Base-by-base conservation (phyloP, 2,113 vertebrate genomes). In the Grammomys surdaster region DNA sequence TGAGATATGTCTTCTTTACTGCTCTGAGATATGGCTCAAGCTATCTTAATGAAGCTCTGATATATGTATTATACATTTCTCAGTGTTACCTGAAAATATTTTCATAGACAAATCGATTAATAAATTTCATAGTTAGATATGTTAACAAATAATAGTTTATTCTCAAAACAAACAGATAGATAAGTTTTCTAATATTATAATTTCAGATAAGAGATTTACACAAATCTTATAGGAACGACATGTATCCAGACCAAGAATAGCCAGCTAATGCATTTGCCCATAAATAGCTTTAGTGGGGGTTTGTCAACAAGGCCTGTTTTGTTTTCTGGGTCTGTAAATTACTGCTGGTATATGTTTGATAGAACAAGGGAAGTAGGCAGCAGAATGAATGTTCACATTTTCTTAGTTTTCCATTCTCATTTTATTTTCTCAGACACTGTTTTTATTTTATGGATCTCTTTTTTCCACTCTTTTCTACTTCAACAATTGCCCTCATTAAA, bases 201-300 rank as follows among this genome's bases (percentile, higher is more conserved):
- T 77, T 81, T 94, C 67, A 95, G 31, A 81, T 67, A 94, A 76
- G 26, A 51, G 16, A 82, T 93, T 94, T 76, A 95, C 88, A 58
- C 36, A 3, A 81, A 77, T 73, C 33, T 76, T 85, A 77, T 1
- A 86, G 12, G 60, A 67, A 12, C 31, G 73, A 13, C 36, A 4
- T 48, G 36, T 69, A 60, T 65, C 3, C 46, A 60, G 8, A 36
- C 1, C 3, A 89, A 90, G 20, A 93, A 89, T 54, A 91, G 48
- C 54, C 40, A 58, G 24, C 2, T 26, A 80, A 86, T 51, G 0
- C 26, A 43, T 33, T 56, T 89, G 16, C 58, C 36, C 16, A n/a
- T 36, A 28, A 72, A 36, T 43, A 14, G 28, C n/a, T 80, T 85
- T 56, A 70, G 40, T 90, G 10, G 17, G 46, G 0, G 1, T 63